A percentile compares a stretch with the other conserved stretches of the same genome.
Conservation (phyloP, 2,797 vertebrate species). For the Neomorphus geoffroyi region DNA sequence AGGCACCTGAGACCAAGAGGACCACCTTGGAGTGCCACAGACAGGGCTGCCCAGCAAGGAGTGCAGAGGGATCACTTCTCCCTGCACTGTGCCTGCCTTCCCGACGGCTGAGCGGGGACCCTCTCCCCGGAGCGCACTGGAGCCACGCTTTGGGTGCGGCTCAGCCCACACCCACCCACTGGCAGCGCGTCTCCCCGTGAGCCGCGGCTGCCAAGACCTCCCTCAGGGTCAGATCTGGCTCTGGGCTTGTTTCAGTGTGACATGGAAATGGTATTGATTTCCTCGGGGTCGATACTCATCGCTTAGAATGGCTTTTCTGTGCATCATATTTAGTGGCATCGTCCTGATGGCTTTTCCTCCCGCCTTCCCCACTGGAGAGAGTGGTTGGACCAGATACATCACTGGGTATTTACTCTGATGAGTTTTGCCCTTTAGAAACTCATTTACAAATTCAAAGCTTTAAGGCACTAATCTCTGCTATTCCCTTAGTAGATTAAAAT, state of each 20-base stretch:
- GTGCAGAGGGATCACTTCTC: not conserved
- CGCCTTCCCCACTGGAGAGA: not conserved
- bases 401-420: conserved; percentile 2
- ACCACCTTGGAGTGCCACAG: not conserved
- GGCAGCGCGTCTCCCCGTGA: rapidly evolving
- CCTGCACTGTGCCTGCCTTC: not conserved
- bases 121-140: not conserved
- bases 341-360: not conserved
- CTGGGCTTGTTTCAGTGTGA: not conserved
- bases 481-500: not conserved
- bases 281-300: not conserved
- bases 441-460: conserved; percentile 39
- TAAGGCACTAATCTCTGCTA: conserved; percentile 11
- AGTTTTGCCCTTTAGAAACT: conserved; percentile 39
- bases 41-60: rapidly evolving
- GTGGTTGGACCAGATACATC: not conserved
- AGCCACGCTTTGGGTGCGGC: not conserved
- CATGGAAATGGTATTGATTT: not conserved
- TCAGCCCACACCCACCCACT: not conserved
- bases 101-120: not conserved
- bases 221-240: not conserved
- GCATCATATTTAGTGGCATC: not conserved
- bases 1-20: no score
- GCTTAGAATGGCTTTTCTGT: not conserved
- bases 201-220: not conserved